Percentiles rank a stretch among this genome's conserved stretches.
These are phyloP conservation scores for Mycogona germanica DNA, from an alignment of 2,888 invertebrate species.

Conservation along the genomic window DNA sequence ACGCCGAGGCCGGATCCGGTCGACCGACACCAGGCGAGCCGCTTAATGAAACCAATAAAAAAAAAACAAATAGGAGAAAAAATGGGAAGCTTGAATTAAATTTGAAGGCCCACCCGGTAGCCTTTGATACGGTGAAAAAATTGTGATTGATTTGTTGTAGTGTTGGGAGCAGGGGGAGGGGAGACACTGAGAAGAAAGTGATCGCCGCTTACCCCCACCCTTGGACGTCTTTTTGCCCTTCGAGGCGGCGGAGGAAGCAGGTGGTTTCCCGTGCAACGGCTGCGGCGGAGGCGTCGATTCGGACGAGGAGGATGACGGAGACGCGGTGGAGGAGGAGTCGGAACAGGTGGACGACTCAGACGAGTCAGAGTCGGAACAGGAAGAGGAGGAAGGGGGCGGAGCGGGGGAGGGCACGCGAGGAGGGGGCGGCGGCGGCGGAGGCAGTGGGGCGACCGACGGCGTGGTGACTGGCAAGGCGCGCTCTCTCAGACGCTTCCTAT, in stretches of 20 bases:
- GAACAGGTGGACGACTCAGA: no score
- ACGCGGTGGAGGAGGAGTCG: slow-evolving; percentile 10
- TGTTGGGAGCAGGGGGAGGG: neutral
- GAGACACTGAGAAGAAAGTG: slow-evolving; percentile 2
- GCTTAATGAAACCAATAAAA: neutral
- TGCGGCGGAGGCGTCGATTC: slow-evolving; percentile 1
- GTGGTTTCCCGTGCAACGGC: neutral
- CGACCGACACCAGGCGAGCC: neutral
- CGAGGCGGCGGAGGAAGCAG: neutral
- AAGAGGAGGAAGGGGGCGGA: no score
- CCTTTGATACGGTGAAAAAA: no score
- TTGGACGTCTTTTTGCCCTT: slow-evolving; percentile 16
- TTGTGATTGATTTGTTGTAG: slow-evolving; percentile 8
- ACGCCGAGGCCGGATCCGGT: no score
- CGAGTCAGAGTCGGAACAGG: no score
- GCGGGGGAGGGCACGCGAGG: neutral
- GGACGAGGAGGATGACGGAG: slow-evolving; percentile 7
- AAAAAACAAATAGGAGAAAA: neutral
- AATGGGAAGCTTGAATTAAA: neutral
- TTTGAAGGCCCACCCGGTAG: neutral
- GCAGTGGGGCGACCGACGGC: no score
- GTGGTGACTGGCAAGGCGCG: neutral
- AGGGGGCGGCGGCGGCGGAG: neutral
- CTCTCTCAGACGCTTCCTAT: neutral
- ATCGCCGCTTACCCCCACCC: slow-evolving; percentile 19